Evolutionary conservation across 2,888 invertebrate species (phyloP).

Genomic region (Spatulosminthurus flaviceps): DNA sequence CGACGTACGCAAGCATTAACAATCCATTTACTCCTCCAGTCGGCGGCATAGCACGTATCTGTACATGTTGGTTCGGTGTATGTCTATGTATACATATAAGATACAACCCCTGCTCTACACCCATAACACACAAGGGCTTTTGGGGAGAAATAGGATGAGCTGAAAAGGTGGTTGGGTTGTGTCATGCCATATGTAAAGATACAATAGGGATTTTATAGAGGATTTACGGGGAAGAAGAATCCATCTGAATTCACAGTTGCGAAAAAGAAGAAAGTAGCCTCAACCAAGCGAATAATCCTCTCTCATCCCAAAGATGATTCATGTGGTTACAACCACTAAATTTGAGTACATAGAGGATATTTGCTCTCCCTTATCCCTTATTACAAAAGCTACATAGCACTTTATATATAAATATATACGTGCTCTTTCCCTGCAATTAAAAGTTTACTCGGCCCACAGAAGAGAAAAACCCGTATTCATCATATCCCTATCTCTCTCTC

Average conservation of each 20-base stretch:
- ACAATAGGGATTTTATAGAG: background rate
- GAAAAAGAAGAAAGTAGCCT: slow-evolving; percentile 19
- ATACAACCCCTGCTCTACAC: too few relatives aligned
- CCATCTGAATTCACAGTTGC: background rate
- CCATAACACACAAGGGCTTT: background rate
- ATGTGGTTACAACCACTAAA: slow-evolving; percentile 13
- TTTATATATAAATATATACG: background rate
- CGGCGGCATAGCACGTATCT: too few relatives aligned
- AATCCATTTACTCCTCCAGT: too few relatives aligned
- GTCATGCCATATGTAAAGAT: background rate
- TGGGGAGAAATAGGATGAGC: background rate
- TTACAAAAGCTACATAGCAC: too few relatives aligned
- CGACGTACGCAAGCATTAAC: too few relatives aligned
- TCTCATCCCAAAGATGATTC: slow-evolving; percentile 31
- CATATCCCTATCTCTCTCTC: too few relatives aligned
- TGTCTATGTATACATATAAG: too few relatives aligned
- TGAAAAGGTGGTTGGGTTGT: background rate
- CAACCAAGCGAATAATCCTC: slow-evolving; percentile 36
- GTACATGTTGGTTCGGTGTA: too few relatives aligned
- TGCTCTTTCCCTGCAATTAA: background rate
- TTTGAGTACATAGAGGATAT: slow-evolving; percentile 16
- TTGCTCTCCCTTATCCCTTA: slow-evolving; percentile 16
- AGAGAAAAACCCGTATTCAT: background rate
- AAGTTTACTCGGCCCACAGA: slow-evolving; percentile 1
- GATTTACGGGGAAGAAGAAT: background rate